Percentiles rank a stretch among this genome's conserved stretches.
Evolutionary conservation across 2,113 vertebrate genomes (phyloP).

Genomic region (Sander lucioperca): DNA sequence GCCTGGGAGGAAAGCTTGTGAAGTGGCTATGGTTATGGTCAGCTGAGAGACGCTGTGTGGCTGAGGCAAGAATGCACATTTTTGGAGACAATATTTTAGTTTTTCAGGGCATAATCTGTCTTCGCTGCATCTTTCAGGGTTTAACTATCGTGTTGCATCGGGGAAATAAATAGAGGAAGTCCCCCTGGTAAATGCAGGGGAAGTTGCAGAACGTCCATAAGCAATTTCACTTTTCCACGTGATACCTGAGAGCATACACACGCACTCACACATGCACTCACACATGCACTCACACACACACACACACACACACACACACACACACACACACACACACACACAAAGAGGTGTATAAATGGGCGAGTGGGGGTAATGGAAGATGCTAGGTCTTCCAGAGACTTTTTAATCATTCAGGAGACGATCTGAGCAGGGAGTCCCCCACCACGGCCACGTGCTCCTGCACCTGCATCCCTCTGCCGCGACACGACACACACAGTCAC

Average conservation of each 20-base stretch:
- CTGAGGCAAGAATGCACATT: background rate
- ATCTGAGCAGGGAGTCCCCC: conserved; percentile 50
- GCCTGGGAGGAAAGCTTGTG: background rate
- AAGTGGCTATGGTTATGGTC: background rate
- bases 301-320: too few relatives aligned
- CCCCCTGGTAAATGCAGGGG: conserved; percentile 18
- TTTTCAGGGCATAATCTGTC: too few relatives aligned
- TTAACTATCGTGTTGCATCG: background rate
- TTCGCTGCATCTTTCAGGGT: background rate
- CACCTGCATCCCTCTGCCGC: background rate
- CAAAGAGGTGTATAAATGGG: background rate
- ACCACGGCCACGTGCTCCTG: background rate
- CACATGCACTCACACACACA: too few relatives aligned
- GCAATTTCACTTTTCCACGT: conserved; percentile 46
- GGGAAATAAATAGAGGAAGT: conserved; percentile 5
- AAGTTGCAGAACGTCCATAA: conserved; percentile 48
- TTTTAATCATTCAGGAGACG: conserved; percentile 60
- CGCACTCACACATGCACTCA: too few relatives aligned
- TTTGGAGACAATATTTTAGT: too few relatives aligned
- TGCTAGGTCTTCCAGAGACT: conserved; percentile 6
- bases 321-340: too few relatives aligned
- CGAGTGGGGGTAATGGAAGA: conserved; percentile 28
- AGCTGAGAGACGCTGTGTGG: conserved; percentile 4
- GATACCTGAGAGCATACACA: background rate
- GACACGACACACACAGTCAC: background rate